phyloP scores from a whole-genome alignment of 2,797 vertebrate species.

The Falco berigora region DNA sequence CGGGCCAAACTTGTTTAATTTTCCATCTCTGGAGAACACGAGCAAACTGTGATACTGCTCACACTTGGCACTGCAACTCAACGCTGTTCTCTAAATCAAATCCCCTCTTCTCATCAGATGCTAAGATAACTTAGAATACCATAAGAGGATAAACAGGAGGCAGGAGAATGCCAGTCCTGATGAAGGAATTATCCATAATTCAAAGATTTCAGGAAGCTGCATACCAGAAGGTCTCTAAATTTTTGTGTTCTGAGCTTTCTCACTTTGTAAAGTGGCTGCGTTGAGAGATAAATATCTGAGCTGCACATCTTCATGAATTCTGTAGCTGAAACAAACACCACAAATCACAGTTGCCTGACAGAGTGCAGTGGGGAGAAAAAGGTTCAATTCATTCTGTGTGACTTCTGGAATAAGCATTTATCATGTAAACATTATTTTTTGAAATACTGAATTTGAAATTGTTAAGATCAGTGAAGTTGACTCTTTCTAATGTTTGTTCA shows the following conservation, averaged over 20 bases:
- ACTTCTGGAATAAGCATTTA: background rate
- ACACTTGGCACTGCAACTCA: background rate
- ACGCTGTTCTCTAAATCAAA: background rate
- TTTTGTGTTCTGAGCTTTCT: background rate
- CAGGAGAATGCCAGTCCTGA: background rate
- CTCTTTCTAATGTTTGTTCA: background rate
- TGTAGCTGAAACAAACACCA: constrained; percentile 24
- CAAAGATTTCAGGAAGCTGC: background rate
- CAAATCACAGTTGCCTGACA: background rate
- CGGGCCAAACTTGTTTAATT: background rate
- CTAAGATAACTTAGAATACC: background rate
- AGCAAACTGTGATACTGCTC: background rate
- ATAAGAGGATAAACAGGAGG: background rate
- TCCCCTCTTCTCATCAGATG: background rate
- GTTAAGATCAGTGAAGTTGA: background rate
- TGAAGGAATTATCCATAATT: background rate
- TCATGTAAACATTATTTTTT: background rate
- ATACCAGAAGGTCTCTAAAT: background rate
- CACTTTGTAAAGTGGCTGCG: background rate
- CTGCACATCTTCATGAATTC: background rate
- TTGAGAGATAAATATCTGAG: background rate
- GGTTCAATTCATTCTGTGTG: background rate
- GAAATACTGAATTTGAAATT: background rate
- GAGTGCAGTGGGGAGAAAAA: background rate
- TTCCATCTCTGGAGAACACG: background rate